Evolutionary conservation across 2,888 invertebrate species (phyloP), one percentile per base, ranked within the genome.

Genomic region (Agonopterix arenella): DNA sequence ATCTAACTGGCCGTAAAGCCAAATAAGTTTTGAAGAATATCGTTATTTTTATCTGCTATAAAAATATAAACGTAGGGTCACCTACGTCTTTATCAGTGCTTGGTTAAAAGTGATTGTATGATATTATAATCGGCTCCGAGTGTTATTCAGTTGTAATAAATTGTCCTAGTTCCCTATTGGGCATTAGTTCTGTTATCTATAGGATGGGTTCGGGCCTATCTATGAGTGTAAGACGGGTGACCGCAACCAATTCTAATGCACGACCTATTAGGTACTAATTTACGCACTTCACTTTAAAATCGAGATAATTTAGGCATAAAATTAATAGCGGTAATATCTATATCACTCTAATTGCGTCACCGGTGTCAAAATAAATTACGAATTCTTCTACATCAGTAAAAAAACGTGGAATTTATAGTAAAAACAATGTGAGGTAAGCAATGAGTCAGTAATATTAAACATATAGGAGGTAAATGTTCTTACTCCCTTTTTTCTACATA

Each of bases 1-100:
- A 80, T 78, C 73, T 74, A 76, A 82, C 80, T 79, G 77, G 70
- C 72, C 70, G 71, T 83, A 84, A 83, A 78, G 66, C 70, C 64
- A 58, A 78, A 76, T 73, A 71, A 69, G 68, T 66, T 70, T 67
- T 54, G 48, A 54, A 57, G 51, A 42, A 50, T 48, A 44, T 46
- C 43, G 47, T 53, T 52, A 45, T 55, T 47, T 47, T 50, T 47
- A 52, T 51, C 48, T 38, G 44, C 47, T 36, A 42, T 51, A 51
- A 51, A 51, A 48, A 13, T 36, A 28, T 4, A 28, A 40, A 40
- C 40, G 40, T 5, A 10, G 40, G 10, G n/a, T n/a, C 10, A 40
- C n/a, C 40, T 40, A 28, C 28, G 28, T 28, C 11, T 18, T 44
- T 18, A 18, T 28, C 18, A n/a, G 44, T 10, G 28, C 9, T 10